These are phyloP conservation scores for Hyperopisus bebe DNA, from an alignment of 2,113 vertebrate species.

Conservation along the genomic window DNA sequence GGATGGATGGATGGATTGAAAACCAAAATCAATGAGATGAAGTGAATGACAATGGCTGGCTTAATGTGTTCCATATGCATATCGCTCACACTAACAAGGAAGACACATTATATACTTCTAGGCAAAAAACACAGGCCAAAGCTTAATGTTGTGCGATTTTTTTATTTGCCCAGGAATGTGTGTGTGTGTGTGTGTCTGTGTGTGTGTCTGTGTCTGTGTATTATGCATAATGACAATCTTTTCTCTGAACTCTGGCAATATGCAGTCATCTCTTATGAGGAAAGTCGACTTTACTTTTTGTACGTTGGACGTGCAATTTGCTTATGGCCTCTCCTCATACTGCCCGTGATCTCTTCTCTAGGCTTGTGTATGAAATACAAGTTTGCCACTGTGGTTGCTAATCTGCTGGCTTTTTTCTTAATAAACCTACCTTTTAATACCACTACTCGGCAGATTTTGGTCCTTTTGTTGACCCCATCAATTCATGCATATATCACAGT, in stretches of 20 bases:
- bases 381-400: background rate
- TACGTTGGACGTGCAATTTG: background rate
- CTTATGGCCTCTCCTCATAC: background rate
- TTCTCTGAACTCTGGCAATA: too few species aligned
- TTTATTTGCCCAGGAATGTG: too few species aligned
- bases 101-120: background rate
- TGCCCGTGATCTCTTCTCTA: background rate
- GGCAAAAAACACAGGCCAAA: too few species aligned
- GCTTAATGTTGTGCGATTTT: too few species aligned
- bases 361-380: background rate
- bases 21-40: background rate
- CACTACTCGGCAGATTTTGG: background rate
- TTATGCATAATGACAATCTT: too few species aligned
- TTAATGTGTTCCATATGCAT: background rate
- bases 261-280: too few species aligned
- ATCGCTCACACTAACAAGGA: background rate
- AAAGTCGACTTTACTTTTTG: too few species aligned
- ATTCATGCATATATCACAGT: background rate
- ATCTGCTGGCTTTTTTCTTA: background rate
- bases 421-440: background rate
- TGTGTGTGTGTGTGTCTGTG: too few species aligned
- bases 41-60: background rate
- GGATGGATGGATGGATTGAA: background rate
- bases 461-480: background rate
- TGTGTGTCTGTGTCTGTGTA: too few species aligned